These are phyloP conservation scores for Paedocypris sp. DNA, from an alignment of 2,113 vertebrate genomes.

Conservation along the genomic window DNA sequence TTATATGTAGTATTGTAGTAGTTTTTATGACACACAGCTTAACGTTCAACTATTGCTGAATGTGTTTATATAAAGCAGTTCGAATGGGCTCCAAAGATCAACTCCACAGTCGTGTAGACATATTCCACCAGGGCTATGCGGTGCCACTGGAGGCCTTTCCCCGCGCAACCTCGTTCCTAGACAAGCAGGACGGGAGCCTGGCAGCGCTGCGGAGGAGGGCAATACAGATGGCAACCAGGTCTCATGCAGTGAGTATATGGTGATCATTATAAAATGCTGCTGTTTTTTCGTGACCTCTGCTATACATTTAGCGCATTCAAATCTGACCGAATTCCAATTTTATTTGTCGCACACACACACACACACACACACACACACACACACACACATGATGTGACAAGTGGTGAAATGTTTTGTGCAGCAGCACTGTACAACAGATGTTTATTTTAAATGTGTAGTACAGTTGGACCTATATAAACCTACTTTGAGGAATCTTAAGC, in stretches of 20 bases:
- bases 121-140: constrained; percentile 65
- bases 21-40: background rate
- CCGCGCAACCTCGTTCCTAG: constrained; percentile 54
- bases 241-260: constrained; percentile 52
- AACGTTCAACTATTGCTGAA: background rate
- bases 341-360: no score
- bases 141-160: constrained; percentile 48
- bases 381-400: no score
- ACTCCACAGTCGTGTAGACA: constrained; percentile 64
- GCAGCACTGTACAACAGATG: no score
- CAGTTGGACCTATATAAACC: no score
- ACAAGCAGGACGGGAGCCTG: constrained; percentile 63
- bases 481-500: no score
- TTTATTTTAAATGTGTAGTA: no score
- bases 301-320: no score
- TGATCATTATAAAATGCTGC: no score
- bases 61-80: constrained; percentile 51
- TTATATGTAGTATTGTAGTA: background rate
- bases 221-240: constrained; percentile 51
- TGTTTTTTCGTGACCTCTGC: no score
- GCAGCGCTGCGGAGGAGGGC: constrained; percentile 52
- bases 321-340: no score
- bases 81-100: constrained; percentile 64
- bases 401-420: no score
- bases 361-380: no score